Conservation (phyloP, 1,140 invertebrate genomes). For the Adoxophyes honmai region DNA sequence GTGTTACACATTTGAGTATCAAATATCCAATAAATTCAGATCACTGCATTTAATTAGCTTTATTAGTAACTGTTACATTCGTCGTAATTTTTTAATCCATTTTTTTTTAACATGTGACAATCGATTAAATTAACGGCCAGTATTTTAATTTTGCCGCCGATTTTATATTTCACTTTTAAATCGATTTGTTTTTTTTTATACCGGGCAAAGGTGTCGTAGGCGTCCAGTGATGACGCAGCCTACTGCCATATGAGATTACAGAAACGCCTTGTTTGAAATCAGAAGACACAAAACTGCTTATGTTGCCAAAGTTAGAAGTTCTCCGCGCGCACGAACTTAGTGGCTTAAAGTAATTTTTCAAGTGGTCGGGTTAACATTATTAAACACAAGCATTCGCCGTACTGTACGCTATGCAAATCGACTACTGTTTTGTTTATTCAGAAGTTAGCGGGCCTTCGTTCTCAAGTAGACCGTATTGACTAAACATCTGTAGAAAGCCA, state of each 20-base stretch:
- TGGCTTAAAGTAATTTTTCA: conserved; percentile 30
- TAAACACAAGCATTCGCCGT: conserved; percentile 19
- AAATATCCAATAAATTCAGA: not conserved
- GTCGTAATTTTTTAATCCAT: not conserved
- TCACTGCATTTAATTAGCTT: not conserved
- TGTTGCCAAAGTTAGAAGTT: conserved; percentile 46
- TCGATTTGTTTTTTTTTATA: conserved; percentile 7
- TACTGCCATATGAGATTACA: conserved; percentile 57
- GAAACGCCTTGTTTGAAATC: conserved; percentile 40
- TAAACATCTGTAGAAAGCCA: conserved; percentile 21
- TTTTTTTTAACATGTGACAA: not conserved
- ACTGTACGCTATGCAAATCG: conserved; percentile 38
- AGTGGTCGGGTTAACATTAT: conserved; percentile 42
- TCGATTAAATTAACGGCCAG: not conserved
- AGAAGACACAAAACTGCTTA: conserved; percentile 41
- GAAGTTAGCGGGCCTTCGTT: conserved; percentile 39
- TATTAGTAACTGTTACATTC: not conserved
- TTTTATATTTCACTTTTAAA: conserved; percentile 35
- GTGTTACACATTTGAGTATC: not conserved
- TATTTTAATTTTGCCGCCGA: conserved; percentile 15
- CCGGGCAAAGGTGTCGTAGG: conserved; percentile 42
- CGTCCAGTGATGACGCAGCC: conserved; percentile 56
- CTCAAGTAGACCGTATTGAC: conserved; percentile 31
- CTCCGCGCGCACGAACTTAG: conserved; percentile 37
- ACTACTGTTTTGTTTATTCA: conserved; percentile 47